Evolutionary conservation across 2,113 vertebrate species (phyloP), one percentile per base, ranked within the genome.

Genomic region (Herpetotheres cachinnans): DNA sequence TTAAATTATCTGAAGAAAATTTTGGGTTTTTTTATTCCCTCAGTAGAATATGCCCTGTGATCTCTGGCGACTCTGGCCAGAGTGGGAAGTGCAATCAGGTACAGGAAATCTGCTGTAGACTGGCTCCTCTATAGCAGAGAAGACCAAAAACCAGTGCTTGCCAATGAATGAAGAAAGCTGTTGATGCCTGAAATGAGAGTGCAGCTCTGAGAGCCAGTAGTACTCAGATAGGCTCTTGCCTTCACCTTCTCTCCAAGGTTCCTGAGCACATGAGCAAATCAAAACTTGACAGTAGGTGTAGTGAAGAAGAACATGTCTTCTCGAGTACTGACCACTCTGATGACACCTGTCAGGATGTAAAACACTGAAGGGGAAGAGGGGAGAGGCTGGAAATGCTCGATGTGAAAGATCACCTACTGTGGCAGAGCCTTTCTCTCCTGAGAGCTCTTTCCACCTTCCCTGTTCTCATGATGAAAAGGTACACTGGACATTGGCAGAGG

Each of bases 171-270:
- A 70, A 69, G 92, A 65, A 73, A 54, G 27, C n/a, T 71, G 55
- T 19, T 0, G 1, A 6, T 1, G 2, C 32, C 65, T 54, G 8
- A 44, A 81, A 36, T 13, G 52, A 44, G 34, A 79, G 20, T 1
- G 3, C 42, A 50, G 29, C 27, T 19, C 44, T 59, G 30, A 91
- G 25, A 79, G 3, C 11, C 38, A 16, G 47, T 7, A 40, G 22
- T 22, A 25, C 26, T 54, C 13, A 16, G 27, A 34, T 30, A n/a
- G 25, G 18, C 8, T 84, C 30, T 54, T 56, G 30, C 30, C 17
- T 89, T 69, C 40, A 17, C 9, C 22, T 71, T 80, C 29, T 22
- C 42, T 81, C 55, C 21, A 29, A 78, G 16, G 17, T 8, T 73
- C 49, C 65, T 49, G 36, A 89, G 42, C 36, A 70, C 29, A 29